A percentile compares a stretch with the other conserved stretches of the same genome.
Conservation (phyloP, 2,888 invertebrate species). For the Aporophyla lueneburgensis region DNA sequence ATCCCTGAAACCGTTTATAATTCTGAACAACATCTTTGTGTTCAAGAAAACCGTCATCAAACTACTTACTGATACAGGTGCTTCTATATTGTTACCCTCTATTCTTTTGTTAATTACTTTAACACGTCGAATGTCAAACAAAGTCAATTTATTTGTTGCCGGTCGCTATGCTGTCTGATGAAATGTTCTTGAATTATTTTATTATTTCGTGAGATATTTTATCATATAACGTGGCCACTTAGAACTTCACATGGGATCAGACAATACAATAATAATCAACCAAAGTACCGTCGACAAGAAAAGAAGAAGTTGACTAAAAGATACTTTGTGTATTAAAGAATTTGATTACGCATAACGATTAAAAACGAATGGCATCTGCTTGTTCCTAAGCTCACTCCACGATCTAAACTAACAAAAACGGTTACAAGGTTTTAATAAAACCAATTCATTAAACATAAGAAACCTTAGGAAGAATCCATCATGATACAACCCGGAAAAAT, state of each 20-base stretch:
- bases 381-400: background rate
- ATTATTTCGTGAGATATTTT: background rate
- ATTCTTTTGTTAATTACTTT: conserved; percentile 51
- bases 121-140: conserved; percentile 22
- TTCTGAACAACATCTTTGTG: conserved; percentile 19
- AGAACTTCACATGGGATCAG: background rate
- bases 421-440: conserved; percentile 2
- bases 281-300: background rate
- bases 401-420: background rate
- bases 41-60: conserved; percentile 45
- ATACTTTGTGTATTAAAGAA: background rate
- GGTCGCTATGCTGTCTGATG: conserved; percentile 17
- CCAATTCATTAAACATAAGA: conserved; percentile 25
- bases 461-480: conserved; percentile 26
- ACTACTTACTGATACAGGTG: conserved; percentile 55
- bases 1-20: conserved; percentile 38
- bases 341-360: background rate
- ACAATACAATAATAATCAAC: too few relatives aligned
- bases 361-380: background rate
- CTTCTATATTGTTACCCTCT: conserved; percentile 33
- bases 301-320: background rate
- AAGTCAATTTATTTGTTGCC: conserved; percentile 14
- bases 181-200: background rate
- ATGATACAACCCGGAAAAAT: conserved; percentile 23
- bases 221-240: background rate